A percentile compares a stretch with the other conserved stretches of the same genome.
These are phyloP conservation scores for Epirrhoe tristata DNA, from an alignment of 2,888 invertebrate species.

Conservation along the genomic window DNA sequence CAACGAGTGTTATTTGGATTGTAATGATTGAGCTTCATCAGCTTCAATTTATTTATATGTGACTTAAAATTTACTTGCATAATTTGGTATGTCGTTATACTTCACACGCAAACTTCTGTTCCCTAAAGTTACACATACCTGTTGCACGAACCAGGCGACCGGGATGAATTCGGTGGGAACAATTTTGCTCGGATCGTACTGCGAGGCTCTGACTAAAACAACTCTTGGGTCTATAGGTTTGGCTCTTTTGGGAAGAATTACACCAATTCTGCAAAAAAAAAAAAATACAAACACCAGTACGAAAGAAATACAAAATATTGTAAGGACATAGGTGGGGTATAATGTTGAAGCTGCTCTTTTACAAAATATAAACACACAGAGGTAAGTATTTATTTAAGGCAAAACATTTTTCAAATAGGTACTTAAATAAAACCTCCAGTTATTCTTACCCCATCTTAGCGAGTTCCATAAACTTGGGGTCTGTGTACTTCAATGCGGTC, in stretches of 20 bases:
- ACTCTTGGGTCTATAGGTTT: conserved; percentile 71
- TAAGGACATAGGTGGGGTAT: no score
- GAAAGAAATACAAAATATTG: background rate
- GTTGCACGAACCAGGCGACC: conserved; percentile 49
- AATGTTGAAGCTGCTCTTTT: no score
- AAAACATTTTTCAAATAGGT: no score
- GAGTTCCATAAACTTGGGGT: conserved; percentile 57
- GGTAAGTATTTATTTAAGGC: no score
- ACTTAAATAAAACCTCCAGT: background rate
- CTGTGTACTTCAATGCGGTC: conserved; percentile 54
- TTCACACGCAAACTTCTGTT: no score
- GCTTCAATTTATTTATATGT: no score
- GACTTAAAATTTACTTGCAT: no score
- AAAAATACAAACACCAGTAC: background rate
- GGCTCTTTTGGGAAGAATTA: conserved; percentile 56
- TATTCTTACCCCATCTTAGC: conserved; percentile 54
- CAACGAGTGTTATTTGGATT: no score
- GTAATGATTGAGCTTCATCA: no score
- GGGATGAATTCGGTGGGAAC: conserved; percentile 54
- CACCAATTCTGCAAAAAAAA: conserved; percentile 48
- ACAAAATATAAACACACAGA: no score
- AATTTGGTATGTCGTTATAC: no score
- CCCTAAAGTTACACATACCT: no score
- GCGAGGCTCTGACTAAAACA: conserved; percentile 78
- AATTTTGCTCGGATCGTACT: conserved; percentile 68